phyloP scores from a whole-genome alignment of 2,888 invertebrate genomes.

The Cosmorhoe ocellata region DNA sequence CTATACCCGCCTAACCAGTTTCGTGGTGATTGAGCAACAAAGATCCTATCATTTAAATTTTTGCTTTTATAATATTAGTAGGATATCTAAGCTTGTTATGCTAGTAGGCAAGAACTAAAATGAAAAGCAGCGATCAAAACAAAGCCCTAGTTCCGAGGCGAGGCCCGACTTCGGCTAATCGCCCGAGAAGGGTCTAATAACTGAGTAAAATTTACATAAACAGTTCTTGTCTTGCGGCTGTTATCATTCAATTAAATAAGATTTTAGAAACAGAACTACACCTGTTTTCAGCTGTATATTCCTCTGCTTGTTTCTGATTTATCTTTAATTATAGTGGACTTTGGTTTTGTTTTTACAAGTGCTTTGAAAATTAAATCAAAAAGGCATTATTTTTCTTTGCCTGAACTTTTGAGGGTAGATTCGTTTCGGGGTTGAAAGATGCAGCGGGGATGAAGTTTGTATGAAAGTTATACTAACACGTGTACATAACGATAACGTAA shows the following conservation, averaged over 20 bases:
- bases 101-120: slow-evolving; percentile 45
- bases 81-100: slow-evolving; percentile 16
- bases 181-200: slow-evolving; percentile 65
- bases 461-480: no score
- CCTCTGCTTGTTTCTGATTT: slow-evolving; percentile 29
- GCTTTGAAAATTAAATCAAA: slow-evolving; percentile 1
- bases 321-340: slow-evolving; percentile 24
- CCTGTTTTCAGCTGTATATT: slow-evolving; percentile 49
- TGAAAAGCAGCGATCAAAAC: slow-evolving; percentile 53
- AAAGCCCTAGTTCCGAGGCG: slow-evolving; percentile 46
- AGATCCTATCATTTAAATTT: no score
- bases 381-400: slow-evolving; percentile 5
- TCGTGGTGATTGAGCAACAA: no score
- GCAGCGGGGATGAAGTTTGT: no score
- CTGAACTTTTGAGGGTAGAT: no score
- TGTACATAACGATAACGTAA: no score
- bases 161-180: slow-evolving; percentile 50
- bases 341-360: slow-evolving; percentile 20
- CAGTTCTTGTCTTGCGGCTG: slow-evolving; percentile 71
- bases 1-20: no score
- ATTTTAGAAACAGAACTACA: slow-evolving; percentile 68
- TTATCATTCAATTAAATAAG: slow-evolving; percentile 81
- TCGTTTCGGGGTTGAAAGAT: no score
- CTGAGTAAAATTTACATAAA: slow-evolving; percentile 77
- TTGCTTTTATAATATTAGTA: no score